These are phyloP conservation scores for Enteromius mattozi DNA, from an alignment of 2,797 vertebrate genomes.

Conservation along the genomic window DNA sequence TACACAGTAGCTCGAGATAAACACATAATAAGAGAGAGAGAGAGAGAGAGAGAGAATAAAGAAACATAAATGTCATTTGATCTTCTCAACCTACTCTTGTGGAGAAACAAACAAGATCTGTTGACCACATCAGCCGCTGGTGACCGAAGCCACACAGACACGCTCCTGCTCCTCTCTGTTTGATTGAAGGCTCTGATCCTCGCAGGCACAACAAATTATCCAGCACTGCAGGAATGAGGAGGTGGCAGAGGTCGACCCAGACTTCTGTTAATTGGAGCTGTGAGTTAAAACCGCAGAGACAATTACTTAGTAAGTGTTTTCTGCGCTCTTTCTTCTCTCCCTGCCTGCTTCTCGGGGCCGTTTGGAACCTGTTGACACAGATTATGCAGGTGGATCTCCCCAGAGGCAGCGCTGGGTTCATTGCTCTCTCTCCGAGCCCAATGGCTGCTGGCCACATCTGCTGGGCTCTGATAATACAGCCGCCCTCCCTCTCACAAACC, in stretches of 20 bases:
- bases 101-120: not conserved
- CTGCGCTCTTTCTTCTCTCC: slow-evolving; percentile 74
- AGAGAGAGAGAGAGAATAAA: not conserved
- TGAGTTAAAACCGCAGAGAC: slow-evolving; percentile 69
- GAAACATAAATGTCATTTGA: slow-evolving; percentile 6
- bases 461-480: slow-evolving; percentile 82
- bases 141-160: not conserved
- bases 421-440: slow-evolving; percentile 77
- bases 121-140: not conserved
- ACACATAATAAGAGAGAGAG: not conserved
- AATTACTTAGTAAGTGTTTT: slow-evolving; percentile 78
- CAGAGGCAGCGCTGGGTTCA: slow-evolving; percentile 76
- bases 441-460: slow-evolving; percentile 83
- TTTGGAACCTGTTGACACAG: slow-evolving; percentile 86
- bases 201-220: slow-evolving; percentile 49
- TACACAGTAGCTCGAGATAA: not conserved
- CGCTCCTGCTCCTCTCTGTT: slow-evolving; percentile 16
- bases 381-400: slow-evolving; percentile 83
- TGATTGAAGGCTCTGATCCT: slow-evolving; percentile 28
- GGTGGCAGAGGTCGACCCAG: slow-evolving; percentile 39
- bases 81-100: not conserved
- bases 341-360: slow-evolving; percentile 75
- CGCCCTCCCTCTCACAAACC: slow-evolving; percentile 78
- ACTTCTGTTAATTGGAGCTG: slow-evolving; percentile 72
- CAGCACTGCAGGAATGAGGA: slow-evolving; percentile 58